Conservation (phyloP, 2,113 vertebrate genomes). For the Coturnix japonica region DNA sequence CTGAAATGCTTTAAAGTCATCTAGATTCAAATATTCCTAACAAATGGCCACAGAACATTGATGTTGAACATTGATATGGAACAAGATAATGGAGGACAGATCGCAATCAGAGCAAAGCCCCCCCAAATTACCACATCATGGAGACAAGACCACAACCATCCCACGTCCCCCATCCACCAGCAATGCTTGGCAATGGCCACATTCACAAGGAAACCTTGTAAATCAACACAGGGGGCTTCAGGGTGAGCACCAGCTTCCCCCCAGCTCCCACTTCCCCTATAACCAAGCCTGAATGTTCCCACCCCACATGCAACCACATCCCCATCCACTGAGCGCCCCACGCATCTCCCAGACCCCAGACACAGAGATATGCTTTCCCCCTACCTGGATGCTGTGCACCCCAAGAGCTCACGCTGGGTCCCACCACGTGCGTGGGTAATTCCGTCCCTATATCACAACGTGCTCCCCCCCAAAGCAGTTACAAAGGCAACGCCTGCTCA, state of each 20-base stretch:
- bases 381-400: not conserved
- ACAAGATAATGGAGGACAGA: not conserved
- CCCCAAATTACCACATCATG: too few species aligned
- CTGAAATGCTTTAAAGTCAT: not conserved
- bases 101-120: not conserved
- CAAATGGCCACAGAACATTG: not conserved
- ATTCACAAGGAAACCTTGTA: not conserved
- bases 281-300: not conserved
- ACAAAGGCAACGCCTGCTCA: not conserved
- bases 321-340: not conserved
- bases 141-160: not conserved
- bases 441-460: not conserved
- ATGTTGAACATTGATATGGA: accelerated
- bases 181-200: accelerated
- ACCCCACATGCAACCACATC: not conserved
- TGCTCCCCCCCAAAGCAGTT: not conserved
- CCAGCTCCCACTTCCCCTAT: not conserved
- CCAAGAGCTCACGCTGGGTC: accelerated
- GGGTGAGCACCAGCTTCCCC: too few species aligned
- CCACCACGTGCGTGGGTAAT: not conserved
- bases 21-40: not conserved
- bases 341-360: not conserved
- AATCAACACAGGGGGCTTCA: not conserved
- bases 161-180: not conserved
- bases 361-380: not conserved